Evolutionary conservation across 1,140 invertebrate species (phyloP), one percentile per base, ranked within the genome.

Genomic region (Homalodisca vitripennis): DNA sequence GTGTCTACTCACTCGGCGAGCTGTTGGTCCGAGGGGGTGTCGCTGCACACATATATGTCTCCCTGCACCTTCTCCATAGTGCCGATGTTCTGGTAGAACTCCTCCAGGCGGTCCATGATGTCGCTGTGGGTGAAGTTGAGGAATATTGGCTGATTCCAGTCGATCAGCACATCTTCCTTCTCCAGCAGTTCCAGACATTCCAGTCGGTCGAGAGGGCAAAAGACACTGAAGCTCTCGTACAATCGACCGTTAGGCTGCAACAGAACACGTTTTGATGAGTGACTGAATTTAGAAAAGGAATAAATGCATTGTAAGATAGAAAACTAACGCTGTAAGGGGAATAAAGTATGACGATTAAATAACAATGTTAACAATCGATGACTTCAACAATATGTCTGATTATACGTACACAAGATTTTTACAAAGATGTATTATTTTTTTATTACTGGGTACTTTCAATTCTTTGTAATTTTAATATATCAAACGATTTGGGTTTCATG

Each of bases 221-320:
- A 93, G 68, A 92, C 88, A 66, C 88, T 89, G 74, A 93, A 88
- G 75, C 90, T 92, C 78, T 92, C 90, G 82, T 92, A 91, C 69
- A 89, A 78, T 79, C 84, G 83, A 75, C 87, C 88, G 79, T 92
- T 88, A 27, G 89, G 90, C 91, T 93, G 74, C 17, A 84, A 83
- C 32, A 75, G 64, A 41, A n/a, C n/a, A n/a, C n/a, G n/a, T n/a
- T n/a, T n/a, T n/a, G n/a, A n/a, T n/a, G n/a, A n/a, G n/a, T n/a
- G n/a, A n/a, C n/a, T n/a, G n/a, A n/a, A n/a, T n/a, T n/a, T n/a
- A n/a, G n/a, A n/a, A n/a, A n/a, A n/a, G n/a, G n/a, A n/a, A n/a
- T n/a, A n/a, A n/a, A n/a, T n/a, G n/a, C n/a, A n/a, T n/a, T n/a
- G n/a, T n/a, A n/a, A n/a, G n/a, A n/a, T n/a, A n/a, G n/a, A n/a